These are phyloP conservation scores for Nothobranchius kuhntae DNA, from an alignment of 2,113 vertebrate genomes.

Conservation along the genomic window DNA sequence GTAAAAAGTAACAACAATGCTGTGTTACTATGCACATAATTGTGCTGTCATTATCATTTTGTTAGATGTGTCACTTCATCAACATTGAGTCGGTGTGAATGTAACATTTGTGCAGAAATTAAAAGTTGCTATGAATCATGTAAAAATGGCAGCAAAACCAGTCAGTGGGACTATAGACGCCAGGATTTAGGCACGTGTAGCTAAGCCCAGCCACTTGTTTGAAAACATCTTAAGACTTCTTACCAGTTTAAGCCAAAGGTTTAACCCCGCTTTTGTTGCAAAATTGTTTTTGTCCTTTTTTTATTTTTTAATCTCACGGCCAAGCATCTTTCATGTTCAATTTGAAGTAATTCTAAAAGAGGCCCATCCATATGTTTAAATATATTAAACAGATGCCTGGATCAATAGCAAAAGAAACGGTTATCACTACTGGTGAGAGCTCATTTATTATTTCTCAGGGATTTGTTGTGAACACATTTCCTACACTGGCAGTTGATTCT, in stretches of 20 bases:
- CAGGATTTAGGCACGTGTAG: not conserved
- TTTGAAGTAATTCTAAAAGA: not conserved
- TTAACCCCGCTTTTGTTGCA: too few relatives aligned
- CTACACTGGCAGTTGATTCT: not conserved
- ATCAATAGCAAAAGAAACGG: conserved; percentile 6
- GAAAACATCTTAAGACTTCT: conserved; percentile 7
- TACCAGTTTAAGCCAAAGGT: not conserved
- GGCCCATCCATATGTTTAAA: conserved; percentile 8
- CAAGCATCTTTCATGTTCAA: conserved; percentile 6
- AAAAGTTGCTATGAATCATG: too few relatives aligned
- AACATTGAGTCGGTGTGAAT: too few relatives aligned
- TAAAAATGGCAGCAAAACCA: not conserved
- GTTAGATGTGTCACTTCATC: too few relatives aligned
- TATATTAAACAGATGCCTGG: conserved; percentile 7
- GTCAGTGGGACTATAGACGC: not conserved
- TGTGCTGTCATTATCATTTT: too few relatives aligned
- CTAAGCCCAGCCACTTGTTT: conserved; percentile 3
- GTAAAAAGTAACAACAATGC: too few relatives aligned
- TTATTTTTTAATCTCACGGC: not conserved
- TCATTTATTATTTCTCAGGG: conserved; percentile 13
- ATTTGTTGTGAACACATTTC: conserved; percentile 7
- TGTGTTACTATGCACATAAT: too few relatives aligned
- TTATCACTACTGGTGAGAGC: not conserved
- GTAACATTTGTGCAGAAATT: too few relatives aligned
- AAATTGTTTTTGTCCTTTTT: conserved; percentile 4